Evolutionary conservation across 2,888 invertebrate species (phyloP), one percentile per base, ranked within the genome.

Genomic region (Cantharis flavilabris): DNA sequence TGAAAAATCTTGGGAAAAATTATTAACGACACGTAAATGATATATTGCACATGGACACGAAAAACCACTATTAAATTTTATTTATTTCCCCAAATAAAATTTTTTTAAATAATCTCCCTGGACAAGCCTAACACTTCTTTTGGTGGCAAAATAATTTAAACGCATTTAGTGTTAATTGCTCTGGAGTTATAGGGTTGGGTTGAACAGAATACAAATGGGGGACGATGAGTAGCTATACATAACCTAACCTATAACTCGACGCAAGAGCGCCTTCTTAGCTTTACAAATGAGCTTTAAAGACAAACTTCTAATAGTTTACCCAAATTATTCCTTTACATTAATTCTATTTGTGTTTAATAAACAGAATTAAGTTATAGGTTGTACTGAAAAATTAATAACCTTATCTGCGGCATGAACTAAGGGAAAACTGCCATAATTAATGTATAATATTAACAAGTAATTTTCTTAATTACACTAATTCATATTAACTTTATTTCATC

Each of bases 21-120:
- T 77, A 76, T 74, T 64, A 79, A 76, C 76, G 79, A 79, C 77
- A 78, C 76, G 74, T 76, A 65, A 72, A 75, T 81, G 79, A 81
- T 76, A 75, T 73, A 81, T 80, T 72, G 71, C 71, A 67, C 33
- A 78, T 71, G 76, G 70, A 74, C 81, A 81, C 81, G 81, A 73
- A 28, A 81, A 77, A 76, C 71, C 23, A 71, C 80, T 79, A 81
- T 81, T 79, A 81, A 79, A 81, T 80, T 81, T 78, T 80, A 81
- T 81, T 81, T 67, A 49, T 49, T 49, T n/a, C 49, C 7, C n/a
- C 7, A n/a, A 49, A 49, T 49, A 49, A 7, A n/a, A n/a, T n/a
- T 7, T 49, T 33, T 49, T n/a, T 4, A 49, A 49, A 11, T 13
- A n/a, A 67, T 10, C 7, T 67, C 13, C n/a, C 9, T 26, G 2